Conservation (phyloP, 2,113 vertebrate genomes). For the Thryonomys swinderianus region DNA sequence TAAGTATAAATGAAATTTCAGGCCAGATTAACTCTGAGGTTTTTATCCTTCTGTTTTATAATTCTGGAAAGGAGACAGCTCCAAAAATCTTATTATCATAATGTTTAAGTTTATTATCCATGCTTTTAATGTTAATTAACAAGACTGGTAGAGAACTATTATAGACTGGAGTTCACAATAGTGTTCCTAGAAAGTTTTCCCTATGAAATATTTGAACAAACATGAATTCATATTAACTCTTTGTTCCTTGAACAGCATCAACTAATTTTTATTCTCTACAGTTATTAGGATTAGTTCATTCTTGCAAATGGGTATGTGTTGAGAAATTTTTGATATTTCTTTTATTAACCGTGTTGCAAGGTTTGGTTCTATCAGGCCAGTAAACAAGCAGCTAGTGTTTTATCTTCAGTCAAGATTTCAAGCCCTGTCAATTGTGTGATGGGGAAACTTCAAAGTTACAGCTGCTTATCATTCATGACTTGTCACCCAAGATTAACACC, state of each 20-base stretch:
- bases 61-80: background rate
- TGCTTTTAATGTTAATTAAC: slow-evolving; percentile 44
- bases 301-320: background rate
- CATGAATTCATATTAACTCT: background rate
- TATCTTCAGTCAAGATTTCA: slow-evolving; percentile 61
- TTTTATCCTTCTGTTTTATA: slow-evolving; percentile 39
- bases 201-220: background rate
- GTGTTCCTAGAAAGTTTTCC: background rate
- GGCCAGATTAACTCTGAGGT: slow-evolving; percentile 29
- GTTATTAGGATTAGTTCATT: background rate
- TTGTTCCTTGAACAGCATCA: background rate
- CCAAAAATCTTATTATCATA: slow-evolving; percentile 19
- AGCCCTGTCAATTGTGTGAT: slow-evolving; percentile 62
- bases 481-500: slow-evolving; percentile 74
- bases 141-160: slow-evolving; percentile 18
- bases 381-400: slow-evolving; percentile 39
- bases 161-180: background rate
- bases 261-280: background rate
- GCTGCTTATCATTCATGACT: slow-evolving; percentile 69
- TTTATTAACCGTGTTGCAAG: background rate
- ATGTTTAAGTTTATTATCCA: slow-evolving; percentile 49
- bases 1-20: slow-evolving; percentile 57
- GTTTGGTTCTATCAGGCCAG: slow-evolving; percentile 26
- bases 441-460: slow-evolving; percentile 60
- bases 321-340: background rate